Evolutionary conservation across 2,113 vertebrate species (phyloP), one percentile per base, ranked within the genome.

Genomic region (Limanda limanda): DNA sequence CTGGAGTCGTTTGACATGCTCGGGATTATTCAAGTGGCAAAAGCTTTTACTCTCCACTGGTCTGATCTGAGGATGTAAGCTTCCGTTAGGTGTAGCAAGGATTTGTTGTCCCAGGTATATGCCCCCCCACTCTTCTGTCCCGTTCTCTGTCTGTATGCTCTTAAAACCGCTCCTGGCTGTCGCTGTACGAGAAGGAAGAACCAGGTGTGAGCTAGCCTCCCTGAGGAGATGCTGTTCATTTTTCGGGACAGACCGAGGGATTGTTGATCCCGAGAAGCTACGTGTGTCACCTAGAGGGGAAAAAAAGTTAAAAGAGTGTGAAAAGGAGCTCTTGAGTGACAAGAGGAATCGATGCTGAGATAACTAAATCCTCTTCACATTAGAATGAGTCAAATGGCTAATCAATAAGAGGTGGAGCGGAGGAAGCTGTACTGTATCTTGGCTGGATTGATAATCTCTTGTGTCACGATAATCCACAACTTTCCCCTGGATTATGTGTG

Each of bases 11-110:
- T 86, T 87, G 85, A 92, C 91, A 78, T 85, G 89, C 83, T 82
- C 57, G 7, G 57, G 84, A 89, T 91, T 89, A 92, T 90, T 90
- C 89, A 88, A 89, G 91, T 88, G 89, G 86, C 79, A 90, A 90
- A 88, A 81, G 83, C 81, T 85, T 89, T 92, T 65, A 85, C 84
- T 88, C 88, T 90, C 70, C 75, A 89, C 77, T 87, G 86, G 86
- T 89, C 79, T 82, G 85, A 68, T 89, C 74, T 69, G 81, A 63
- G 84, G 74, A 85, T 48, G 75, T 71, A 76, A 40, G 76, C 81
- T 81, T 58, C 21, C 54, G 57, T 83, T 71, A 77, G 72, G 74
- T 82, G 83, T 48, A 88, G 71, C 71, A 20, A 55, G 11, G 55
- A 88, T 90, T 83, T 85, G 69, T 78, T 86, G 76, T 86, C 70